phyloP scores from a whole-genome alignment of 2,113 vertebrate genomes.

The Asarcornis scutulata region DNA sequence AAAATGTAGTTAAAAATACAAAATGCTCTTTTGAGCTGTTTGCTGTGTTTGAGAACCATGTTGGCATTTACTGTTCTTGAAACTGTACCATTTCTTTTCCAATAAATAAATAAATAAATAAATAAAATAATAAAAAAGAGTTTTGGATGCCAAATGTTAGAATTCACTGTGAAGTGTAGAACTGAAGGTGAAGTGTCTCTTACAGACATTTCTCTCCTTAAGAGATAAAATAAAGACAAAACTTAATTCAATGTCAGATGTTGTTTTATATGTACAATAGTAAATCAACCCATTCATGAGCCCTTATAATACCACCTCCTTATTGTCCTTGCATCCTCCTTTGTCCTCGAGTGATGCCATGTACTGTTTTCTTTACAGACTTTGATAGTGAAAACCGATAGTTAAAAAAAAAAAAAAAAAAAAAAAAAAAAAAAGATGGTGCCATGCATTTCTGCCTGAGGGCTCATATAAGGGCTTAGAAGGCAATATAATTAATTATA shows the following conservation, averaged over 20 bases:
- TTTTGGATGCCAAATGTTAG: background rate
- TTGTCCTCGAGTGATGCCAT: background rate
- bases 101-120: background rate
- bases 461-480: background rate
- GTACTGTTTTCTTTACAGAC: background rate
- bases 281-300: rapidly evolving
- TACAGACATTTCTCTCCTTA: background rate
- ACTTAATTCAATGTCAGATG: background rate
- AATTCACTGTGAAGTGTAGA: background rate
- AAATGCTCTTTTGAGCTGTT: background rate
- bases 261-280: background rate
- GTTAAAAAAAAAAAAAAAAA: too few species aligned
- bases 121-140: background rate
- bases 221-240: background rate
- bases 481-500: background rate
- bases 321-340: background rate
- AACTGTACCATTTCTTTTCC: background rate
- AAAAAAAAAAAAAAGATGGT: too few species aligned
- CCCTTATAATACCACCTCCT: background rate
- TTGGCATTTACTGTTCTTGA: background rate
- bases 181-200: background rate
- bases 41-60: background rate
- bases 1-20: background rate
- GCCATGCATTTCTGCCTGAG: background rate
- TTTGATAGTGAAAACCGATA: background rate